Evolutionary conservation across 2,888 invertebrate species (phyloP), one percentile per base, ranked within the genome.

Genomic region (Venustoraphidia nigricollis): DNA sequence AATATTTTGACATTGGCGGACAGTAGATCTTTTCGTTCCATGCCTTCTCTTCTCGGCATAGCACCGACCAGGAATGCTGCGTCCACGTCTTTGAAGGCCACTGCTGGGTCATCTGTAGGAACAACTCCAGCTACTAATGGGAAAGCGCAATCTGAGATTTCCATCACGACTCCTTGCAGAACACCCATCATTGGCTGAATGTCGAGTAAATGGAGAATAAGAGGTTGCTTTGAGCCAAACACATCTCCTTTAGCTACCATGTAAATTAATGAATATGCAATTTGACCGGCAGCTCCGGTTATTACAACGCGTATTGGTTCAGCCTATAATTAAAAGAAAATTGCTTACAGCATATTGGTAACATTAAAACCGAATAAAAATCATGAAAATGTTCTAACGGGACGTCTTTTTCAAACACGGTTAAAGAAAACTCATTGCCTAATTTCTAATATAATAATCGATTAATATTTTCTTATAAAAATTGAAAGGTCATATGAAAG

Each of bases 231-330:
- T 45, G 76, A 73, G 35, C 97, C 97, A 66, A 97, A 97, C 1
- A 96, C 94, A 65, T 91, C 87, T 51, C 97, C 98, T 59, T 92
- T 92, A 10, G 92, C 92, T 56, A 98, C 78, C 71, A 93, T 89
- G 64, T 92, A 92, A 10, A 98, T 72, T 41, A 99, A 71, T 2
- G 96, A 96, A 68, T 98, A 98, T 51, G 94, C 96, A 58, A 98
- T 99, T 71, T 99, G 98, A 13, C 98, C 98, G 51, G 97, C 98
- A 58, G 98, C 98, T 52, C 98, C 98, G 47, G 97, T 98, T 35
- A 99, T 88, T 51, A 94, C 85, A 55, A 97, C 92, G 71, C 81
- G 83, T 61, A 96, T 84, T 62, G 94, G 88, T 68, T 83, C 81
- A 60, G 77, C 71, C 85, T 87, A 66, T 50, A 51, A 52, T 47